Conservation (phyloP, 2,797 vertebrate species). For the Microcaecilia unicolor region DNA sequence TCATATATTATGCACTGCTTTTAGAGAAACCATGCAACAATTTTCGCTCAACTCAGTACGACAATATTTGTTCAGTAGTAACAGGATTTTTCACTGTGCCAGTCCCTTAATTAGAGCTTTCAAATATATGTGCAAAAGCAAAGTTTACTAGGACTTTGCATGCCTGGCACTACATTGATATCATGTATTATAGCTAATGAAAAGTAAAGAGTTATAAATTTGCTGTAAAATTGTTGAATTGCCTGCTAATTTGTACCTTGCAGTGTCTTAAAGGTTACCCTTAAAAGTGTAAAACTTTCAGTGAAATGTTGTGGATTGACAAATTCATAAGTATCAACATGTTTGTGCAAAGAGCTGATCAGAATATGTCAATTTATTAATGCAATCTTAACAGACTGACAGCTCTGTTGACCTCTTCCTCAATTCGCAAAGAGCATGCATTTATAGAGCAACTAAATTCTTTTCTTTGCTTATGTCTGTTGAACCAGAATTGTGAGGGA, state of each 20-base stretch:
- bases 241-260: neutral
- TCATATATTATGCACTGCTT: too few relatives aligned
- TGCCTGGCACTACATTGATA: conserved; percentile 2
- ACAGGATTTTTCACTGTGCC: too few relatives aligned
- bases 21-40: too few relatives aligned
- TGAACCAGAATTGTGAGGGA: too few relatives aligned
- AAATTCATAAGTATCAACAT: conserved; percentile 1
- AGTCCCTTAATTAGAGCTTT: conserved; percentile 1
- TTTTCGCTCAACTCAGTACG: too few relatives aligned
- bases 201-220: neutral
- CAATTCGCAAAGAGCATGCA: too few relatives aligned
- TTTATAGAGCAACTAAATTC: too few relatives aligned
- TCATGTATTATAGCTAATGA: neutral
- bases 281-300: conserved; percentile 15
- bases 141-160: too few relatives aligned
- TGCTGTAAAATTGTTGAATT: conserved; percentile 11
- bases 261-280: conserved; percentile 13
- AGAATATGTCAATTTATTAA: conserved; percentile 5
- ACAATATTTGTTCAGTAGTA: too few relatives aligned
- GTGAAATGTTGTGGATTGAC: conserved; percentile 13
- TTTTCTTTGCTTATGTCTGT: too few relatives aligned
- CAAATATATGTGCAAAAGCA: conserved; percentile 5
- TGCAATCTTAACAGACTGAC: neutral
- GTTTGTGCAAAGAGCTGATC: conserved; percentile 1
- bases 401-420: neutral